Evolutionary conservation across 2,113 vertebrate species (phyloP), one percentile per base, ranked within the genome.

Genomic region (Rynchops niger): DNA sequence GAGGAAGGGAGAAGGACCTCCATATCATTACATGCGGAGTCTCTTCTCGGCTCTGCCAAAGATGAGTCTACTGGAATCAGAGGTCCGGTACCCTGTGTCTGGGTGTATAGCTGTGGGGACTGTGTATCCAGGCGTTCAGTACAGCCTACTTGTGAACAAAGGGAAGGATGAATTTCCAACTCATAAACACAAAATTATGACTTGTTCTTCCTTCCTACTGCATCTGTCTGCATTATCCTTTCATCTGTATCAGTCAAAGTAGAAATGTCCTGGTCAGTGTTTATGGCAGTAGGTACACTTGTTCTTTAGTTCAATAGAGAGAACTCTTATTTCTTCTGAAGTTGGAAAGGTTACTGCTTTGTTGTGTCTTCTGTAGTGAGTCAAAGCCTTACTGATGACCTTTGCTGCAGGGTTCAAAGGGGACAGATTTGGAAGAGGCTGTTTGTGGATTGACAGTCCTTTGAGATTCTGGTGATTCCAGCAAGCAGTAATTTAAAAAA

Each of bases 81-180:
- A 17, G 11, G 1, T 65, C 29, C 80, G 47, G 16, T 80, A 1
- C n/a, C 14, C 17, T 0, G 0, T 40, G 18, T 69, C 58, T 91
- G 26, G 27, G 6, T 49, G 12, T 59, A 29, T 25, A 55, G 34
- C 62, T 90, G 12, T 73, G 15, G 36, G 36, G 70, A 1, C 49
- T 78, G 19, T 59, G 15, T 17, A 38, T 88, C 27, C 42, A 56
- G 70, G 11, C 16, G 9, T 86, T 79, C 29, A 12, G 14, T 25
- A 36, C 22, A 78, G 11, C 12, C 45, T 65, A 2, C 12, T 76
- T 8, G 21, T 82, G 56, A 79, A 42, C 9, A 70, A 50, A 78
- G 17, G 36, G 12, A 82, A 67, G 22, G 45, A 23, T 11, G 11
- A 50, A 9, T 73, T 90, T 80, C 55, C 21, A 70, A 1, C 19